These are phyloP conservation scores for Nymphicus hollandicus DNA, from an alignment of 2,113 vertebrate species.

Conservation along the genomic window DNA sequence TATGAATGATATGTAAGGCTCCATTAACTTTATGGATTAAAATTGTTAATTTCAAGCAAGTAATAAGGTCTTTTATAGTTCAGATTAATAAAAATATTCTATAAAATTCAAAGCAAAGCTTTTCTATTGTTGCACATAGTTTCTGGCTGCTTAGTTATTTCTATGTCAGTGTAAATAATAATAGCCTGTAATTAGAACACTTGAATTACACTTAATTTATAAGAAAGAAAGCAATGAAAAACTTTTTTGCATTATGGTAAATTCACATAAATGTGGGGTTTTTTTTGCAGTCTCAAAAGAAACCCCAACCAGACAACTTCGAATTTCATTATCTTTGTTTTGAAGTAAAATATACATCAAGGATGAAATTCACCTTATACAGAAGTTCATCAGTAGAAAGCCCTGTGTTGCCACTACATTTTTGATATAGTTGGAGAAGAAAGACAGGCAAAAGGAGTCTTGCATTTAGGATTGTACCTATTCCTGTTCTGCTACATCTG, in stretches of 20 bases:
- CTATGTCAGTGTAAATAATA: not conserved
- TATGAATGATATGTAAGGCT: not conserved
- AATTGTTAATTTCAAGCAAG: not conserved
- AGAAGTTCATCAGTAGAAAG: not conserved
- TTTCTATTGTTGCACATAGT: not conserved
- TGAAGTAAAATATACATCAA: not conserved
- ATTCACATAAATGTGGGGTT: rapidly evolving
- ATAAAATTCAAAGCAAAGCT: not conserved
- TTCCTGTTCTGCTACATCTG: not conserved
- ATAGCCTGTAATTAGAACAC: not conserved
- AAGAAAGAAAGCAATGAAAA: not conserved
- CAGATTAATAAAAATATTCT: not conserved
- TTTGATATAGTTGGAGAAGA: not conserved
- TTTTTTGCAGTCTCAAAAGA: not conserved
- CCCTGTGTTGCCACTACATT: not conserved
- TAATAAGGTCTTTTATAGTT: not conserved
- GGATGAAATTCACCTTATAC: not conserved
- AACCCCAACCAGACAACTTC: not conserved
- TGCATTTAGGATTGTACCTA: not conserved
- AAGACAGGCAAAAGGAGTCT: not conserved
- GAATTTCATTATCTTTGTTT: not conserved
- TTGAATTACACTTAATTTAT: not conserved
- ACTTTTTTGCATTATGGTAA: not conserved
- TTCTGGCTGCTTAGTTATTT: not conserved
- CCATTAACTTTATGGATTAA: not conserved